Conservation (phyloP, 1,140 invertebrate genomes). For the Macrostomum lignano region DNA sequence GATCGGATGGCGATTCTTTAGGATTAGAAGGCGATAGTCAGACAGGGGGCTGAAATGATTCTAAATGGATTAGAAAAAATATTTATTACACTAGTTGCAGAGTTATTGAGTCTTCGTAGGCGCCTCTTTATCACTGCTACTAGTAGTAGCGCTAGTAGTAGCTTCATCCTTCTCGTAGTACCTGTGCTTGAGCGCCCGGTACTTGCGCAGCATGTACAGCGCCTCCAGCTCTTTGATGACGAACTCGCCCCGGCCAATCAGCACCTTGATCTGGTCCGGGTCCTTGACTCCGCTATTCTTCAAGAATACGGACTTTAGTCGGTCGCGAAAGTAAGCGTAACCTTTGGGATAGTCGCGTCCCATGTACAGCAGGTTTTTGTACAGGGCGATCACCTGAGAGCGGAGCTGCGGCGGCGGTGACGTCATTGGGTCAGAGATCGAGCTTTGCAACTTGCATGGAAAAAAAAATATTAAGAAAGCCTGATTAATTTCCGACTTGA, state of each 20-base stretch:
- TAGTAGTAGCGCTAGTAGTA: background rate
- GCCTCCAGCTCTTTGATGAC: slow-evolving; percentile 76
- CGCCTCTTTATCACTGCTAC: no score
- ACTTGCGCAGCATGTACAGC: slow-evolving; percentile 50
- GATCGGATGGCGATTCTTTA: no score
- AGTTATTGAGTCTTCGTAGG: no score
- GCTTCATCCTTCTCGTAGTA: slow-evolving; percentile 35
- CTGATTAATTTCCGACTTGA: no score
- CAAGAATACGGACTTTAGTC: slow-evolving; percentile 45
- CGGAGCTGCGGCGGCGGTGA: background rate
- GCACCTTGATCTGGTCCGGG: slow-evolving; percentile 41
- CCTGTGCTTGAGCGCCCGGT: slow-evolving; percentile 52
- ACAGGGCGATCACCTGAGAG: slow-evolving; percentile 30
- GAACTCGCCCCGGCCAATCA: slow-evolving; percentile 50
- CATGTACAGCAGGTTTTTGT: slow-evolving; percentile 50
- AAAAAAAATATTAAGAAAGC: no score
- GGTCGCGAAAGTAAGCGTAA: slow-evolving; percentile 43
- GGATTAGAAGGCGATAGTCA: no score
- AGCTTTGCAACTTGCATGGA: no score
- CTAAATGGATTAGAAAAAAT: no score
- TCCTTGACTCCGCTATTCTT: slow-evolving; percentile 53
- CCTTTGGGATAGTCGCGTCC: slow-evolving; percentile 64
- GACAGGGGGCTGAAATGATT: no score
- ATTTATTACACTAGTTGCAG: no score
- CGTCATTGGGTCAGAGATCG: background rate